A percentile compares a stretch with the other conserved stretches of the same genome.
phyloP scores from a whole-genome alignment of 2,888 invertebrate genomes.

The Ornithoptera alexandrae region DNA sequence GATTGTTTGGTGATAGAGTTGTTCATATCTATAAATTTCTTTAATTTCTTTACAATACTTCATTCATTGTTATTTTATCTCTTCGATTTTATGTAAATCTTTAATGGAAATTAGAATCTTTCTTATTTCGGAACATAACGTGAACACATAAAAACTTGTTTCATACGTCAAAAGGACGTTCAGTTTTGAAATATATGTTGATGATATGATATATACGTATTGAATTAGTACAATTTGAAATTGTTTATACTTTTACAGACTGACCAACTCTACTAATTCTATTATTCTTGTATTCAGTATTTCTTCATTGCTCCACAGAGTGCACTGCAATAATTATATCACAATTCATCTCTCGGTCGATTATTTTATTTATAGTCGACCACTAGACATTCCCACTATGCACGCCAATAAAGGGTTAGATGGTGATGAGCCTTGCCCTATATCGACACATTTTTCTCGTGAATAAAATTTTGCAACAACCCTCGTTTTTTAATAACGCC shows the following conservation, averaged over 20 bases:
- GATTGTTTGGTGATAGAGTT: background rate
- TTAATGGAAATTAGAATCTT: too few species aligned
- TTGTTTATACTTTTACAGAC: too few species aligned
- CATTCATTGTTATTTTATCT: too few species aligned
- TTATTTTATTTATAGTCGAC: constrained; percentile 65
- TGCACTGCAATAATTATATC: constrained; percentile 59
- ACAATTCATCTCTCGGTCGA: constrained; percentile 59
- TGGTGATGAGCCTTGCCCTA: constrained; percentile 35
- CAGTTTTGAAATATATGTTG: too few species aligned
- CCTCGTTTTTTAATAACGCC: background rate
- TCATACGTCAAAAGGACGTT: too few species aligned
- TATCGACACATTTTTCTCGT: background rate
- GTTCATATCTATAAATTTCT: background rate
- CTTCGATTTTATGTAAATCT: too few species aligned
- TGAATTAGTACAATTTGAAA: too few species aligned
- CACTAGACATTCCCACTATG: constrained; percentile 57
- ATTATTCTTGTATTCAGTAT: background rate
- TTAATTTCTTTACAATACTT: too few species aligned
- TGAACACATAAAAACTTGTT: too few species aligned
- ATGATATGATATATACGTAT: too few species aligned
- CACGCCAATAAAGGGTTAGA: constrained; percentile 37
- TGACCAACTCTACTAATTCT: too few species aligned
- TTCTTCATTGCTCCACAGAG: constrained; percentile 4
- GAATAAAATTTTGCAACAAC: background rate
- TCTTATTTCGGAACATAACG: too few species aligned